Percentiles rank a stretch among this genome's conserved stretches.
Conservation (phyloP, 2,797 vertebrate genomes). For the Typhlichthys subterraneus region DNA sequence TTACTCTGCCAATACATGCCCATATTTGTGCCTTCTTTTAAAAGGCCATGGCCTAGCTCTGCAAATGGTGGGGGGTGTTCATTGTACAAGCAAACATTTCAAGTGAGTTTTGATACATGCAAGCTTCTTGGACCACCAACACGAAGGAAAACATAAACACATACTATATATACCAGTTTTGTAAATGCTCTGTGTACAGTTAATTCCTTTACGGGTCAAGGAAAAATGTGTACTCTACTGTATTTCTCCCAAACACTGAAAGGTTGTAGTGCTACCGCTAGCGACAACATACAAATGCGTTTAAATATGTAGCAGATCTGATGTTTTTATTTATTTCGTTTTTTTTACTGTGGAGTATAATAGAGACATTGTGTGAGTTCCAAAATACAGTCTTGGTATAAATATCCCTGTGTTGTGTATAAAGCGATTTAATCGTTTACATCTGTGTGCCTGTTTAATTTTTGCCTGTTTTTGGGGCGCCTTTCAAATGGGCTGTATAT, state of each 20-base stretch:
- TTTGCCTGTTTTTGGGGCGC: conserved; percentile 2
- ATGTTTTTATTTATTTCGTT: not conserved
- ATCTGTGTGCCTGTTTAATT: conserved; percentile 31
- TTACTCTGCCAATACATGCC: not conserved
- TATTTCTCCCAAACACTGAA: too few species aligned
- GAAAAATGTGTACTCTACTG: too few species aligned
- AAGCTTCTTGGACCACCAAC: too few species aligned
- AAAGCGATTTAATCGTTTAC: conserved; percentile 22
- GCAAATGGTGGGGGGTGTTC: not conserved
- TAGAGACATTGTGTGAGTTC: not conserved
- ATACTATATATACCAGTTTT: too few species aligned
- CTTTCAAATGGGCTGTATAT: not conserved
- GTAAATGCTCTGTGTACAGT: too few species aligned
- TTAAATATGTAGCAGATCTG: not conserved
- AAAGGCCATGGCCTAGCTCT: not conserved
- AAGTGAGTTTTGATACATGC: too few species aligned
- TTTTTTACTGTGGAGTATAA: not conserved
- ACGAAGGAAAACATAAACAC: too few species aligned
- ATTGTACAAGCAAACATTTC: too few species aligned
- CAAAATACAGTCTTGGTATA: not conserved
- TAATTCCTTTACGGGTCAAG: too few species aligned
- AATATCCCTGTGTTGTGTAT: conserved; percentile 1
- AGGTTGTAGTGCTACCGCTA: too few species aligned
- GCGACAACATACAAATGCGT: not conserved
- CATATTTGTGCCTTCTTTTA: not conserved